Conservation (phyloP, 2,797 vertebrate genomes). For the Helostoma temminkii region DNA sequence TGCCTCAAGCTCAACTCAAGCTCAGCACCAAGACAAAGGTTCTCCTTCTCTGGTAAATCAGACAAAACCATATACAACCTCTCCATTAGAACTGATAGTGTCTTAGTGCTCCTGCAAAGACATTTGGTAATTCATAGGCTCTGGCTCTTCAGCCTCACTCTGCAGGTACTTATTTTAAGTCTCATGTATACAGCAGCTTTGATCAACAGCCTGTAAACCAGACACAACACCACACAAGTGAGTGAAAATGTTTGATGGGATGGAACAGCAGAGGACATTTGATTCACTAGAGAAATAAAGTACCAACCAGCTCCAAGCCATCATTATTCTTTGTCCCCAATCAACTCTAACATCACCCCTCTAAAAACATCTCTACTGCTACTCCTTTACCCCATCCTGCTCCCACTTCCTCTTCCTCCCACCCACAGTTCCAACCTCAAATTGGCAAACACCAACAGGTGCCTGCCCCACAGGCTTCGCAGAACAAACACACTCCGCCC, state of each 20-base stretch:
- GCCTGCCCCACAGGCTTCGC: constrained; percentile 73
- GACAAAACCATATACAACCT: constrained; percentile 4
- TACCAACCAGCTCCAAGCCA: background rate
- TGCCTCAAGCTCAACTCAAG: constrained; percentile 21
- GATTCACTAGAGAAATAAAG: too few relatives aligned
- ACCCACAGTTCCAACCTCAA: constrained; percentile 67
- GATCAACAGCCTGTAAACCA: background rate
- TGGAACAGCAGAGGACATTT: too few relatives aligned
- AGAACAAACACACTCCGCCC: constrained; percentile 80
- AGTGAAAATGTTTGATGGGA: too few relatives aligned
- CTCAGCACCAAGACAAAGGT: background rate
- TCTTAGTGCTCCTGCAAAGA: constrained; percentile 21
- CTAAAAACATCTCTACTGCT: constrained; percentile 78
- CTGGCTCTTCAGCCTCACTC: background rate
- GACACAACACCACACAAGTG: too few relatives aligned
- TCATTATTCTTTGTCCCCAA: constrained; percentile 11
- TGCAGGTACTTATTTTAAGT: background rate
- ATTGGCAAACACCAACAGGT: constrained; percentile 85
- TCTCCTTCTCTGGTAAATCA: constrained; percentile 10
- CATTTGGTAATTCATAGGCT: constrained; percentile 10
- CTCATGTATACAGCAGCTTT: background rate
- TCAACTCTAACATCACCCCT: constrained; percentile 34
- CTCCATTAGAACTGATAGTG: constrained; percentile 18
- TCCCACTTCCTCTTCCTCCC: constrained; percentile 58
- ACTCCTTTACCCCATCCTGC: constrained; percentile 36